A percentile compares a stretch with the other conserved stretches of the same genome.
Conservation (phyloP, 2,113 vertebrate genomes). For the Acinonyx jubatus region DNA sequence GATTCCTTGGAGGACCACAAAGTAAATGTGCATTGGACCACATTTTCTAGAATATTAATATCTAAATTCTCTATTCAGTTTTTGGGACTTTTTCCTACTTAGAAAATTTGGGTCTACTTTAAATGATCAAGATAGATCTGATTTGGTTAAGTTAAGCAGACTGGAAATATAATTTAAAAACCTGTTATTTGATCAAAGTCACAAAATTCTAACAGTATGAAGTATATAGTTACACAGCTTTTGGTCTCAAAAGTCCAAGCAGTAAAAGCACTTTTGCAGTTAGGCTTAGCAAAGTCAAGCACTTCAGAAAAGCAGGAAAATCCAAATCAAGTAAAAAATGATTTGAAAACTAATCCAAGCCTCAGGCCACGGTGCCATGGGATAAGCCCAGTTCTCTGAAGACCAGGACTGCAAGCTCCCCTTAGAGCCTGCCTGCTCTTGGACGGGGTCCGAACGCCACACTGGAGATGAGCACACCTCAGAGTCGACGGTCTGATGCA, state of each 20-base stretch:
- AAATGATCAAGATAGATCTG: neutral
- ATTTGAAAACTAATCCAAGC: slow-evolving; percentile 76
- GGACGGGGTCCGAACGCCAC: neutral
- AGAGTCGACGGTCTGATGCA: neutral
- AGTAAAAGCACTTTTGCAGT: neutral
- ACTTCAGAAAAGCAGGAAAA: slow-evolving; percentile 71
- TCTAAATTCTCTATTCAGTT: neutral
- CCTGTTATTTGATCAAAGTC: neutral
- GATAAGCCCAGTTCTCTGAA: neutral
- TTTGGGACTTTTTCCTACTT: neutral
- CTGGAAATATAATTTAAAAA: neutral
- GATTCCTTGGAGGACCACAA: neutral
- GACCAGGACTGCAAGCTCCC: neutral
- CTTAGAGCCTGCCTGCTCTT: neutral
- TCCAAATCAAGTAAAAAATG: slow-evolving; percentile 60
- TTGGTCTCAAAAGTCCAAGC: neutral
- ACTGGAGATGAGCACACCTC: neutral
- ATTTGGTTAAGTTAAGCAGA: neutral
- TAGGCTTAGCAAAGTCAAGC: slow-evolving; percentile 74
- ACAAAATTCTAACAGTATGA: neutral
- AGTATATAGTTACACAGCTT: neutral
- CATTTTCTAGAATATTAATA: neutral
- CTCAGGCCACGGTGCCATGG: slow-evolving; percentile 82
- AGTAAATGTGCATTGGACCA: neutral
- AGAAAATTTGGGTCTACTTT: neutral